phyloP scores from a whole-genome alignment of 2,888 invertebrate species.

The Euphydryas editha region DNA sequence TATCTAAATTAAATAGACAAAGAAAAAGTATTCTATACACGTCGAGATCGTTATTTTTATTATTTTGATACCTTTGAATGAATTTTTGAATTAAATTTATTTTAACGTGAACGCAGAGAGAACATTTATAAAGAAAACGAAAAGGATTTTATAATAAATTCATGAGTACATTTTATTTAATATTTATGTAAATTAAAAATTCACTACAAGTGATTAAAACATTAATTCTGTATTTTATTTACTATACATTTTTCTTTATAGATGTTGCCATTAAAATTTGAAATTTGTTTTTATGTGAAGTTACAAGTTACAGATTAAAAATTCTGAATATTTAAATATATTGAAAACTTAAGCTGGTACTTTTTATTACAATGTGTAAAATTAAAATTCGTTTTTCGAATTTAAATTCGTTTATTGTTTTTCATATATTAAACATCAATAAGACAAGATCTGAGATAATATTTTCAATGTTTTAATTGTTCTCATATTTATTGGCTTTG shows the following conservation, averaged over 20 bases:
- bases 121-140: not conserved
- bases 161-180: slow-evolving; percentile 1
- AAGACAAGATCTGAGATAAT: no score
- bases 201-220: not conserved
- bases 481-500: not conserved
- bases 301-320: not conserved
- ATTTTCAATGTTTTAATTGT: no score
- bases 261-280: not conserved
- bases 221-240: not conserved
- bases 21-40: slow-evolving; percentile 7
- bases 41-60: not conserved
- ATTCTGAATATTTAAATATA: not conserved
- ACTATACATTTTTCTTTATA: not conserved
- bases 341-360: no score
- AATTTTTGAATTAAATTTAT: not conserved
- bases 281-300: not conserved
- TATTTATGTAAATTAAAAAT: not conserved
- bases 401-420: no score
- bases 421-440: not conserved
- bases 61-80: not conserved
- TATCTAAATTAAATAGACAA: not conserved
- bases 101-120: not conserved
- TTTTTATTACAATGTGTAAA: no score
- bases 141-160: not conserved
- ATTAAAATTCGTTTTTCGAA: no score